Conservation (phyloP, 2,113 vertebrate species). For the Hemiprocne comata region DNA sequence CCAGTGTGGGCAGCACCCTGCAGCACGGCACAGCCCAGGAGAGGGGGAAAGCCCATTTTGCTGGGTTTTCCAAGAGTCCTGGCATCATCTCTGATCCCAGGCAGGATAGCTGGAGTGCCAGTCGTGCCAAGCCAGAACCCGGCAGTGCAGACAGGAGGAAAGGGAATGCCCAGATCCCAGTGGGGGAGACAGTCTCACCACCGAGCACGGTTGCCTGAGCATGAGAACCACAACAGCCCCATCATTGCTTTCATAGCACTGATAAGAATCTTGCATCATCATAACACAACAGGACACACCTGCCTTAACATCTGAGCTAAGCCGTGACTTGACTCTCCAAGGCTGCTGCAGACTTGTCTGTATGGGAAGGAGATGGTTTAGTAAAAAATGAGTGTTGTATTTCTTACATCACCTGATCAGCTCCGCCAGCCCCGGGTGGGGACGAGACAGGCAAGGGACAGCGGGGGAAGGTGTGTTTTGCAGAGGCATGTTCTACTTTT, state of each 20-base stretch:
- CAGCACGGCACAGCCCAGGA: accelerated
- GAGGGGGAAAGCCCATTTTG: background rate
- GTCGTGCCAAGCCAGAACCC: background rate
- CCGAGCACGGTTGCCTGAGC: background rate
- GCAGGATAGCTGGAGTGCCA: accelerated
- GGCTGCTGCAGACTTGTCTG: background rate
- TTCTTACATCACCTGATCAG: background rate
- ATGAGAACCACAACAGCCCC: background rate
- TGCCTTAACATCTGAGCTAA: background rate
- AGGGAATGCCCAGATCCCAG: background rate
- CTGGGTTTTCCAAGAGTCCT: background rate
- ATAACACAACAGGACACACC: background rate
- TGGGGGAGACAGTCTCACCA: accelerated
- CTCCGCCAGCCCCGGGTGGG: accelerated
- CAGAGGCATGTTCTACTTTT: background rate
- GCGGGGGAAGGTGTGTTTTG: background rate
- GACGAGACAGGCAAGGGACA: background rate
- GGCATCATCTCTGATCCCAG: background rate
- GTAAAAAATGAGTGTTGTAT: background rate
- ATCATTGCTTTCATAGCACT: background rate
- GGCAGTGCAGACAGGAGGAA: background rate
- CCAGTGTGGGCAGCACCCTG: background rate
- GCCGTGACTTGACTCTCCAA: accelerated
- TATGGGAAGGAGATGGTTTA: background rate
- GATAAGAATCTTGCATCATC: slow-evolving; percentile 8